A percentile compares a stretch with the other conserved stretches of the same genome.
Conservation (phyloP, 2,113 vertebrate genomes). For the Cisticola juncidis region DNA sequence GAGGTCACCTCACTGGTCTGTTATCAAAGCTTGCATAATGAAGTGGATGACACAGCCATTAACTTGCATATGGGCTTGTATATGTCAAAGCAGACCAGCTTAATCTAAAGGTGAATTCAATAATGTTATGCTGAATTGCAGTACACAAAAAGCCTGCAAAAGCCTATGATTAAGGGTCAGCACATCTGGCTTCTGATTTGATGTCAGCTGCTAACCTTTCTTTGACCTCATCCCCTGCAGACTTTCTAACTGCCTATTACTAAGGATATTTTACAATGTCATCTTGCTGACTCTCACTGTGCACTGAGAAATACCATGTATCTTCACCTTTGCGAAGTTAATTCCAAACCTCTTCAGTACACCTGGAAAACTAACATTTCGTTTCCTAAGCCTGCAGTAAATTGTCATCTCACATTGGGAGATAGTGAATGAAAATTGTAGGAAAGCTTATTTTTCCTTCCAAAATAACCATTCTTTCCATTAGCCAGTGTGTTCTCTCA, state of each 20-base stretch:
- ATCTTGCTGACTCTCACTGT: conserved; percentile 59
- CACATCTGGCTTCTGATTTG: conserved; percentile 59
- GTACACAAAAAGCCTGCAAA: conserved; percentile 6
- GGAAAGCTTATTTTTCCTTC: neutral
- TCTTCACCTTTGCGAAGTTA: conserved; percentile 36
- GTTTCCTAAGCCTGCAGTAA: conserved; percentile 31
- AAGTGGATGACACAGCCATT: conserved; percentile 42
- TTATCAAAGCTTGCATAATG: conserved; percentile 31
- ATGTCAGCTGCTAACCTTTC: conserved; percentile 70
- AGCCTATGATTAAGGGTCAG: conserved; percentile 67
- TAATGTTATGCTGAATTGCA: conserved; percentile 73
- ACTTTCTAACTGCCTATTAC: conserved; percentile 48
- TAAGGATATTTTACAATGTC: conserved; percentile 33
- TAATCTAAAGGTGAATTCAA: conserved; percentile 65
- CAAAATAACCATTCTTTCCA: neutral
- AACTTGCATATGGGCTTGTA: conserved; percentile 16
- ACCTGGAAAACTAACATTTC: conserved; percentile 5
- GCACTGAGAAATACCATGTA: conserved; percentile 44
- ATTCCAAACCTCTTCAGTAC: conserved; percentile 32
- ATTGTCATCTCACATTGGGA: neutral
- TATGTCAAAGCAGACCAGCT: conserved; percentile 35
- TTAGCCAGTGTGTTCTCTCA: neutral
- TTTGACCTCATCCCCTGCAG: conserved; percentile 57
- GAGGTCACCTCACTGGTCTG: conserved; percentile 13
- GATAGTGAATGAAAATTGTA: neutral